Base-by-base conservation (phyloP, 2,888 invertebrate species). In the Polymixis lichenea region DNA sequence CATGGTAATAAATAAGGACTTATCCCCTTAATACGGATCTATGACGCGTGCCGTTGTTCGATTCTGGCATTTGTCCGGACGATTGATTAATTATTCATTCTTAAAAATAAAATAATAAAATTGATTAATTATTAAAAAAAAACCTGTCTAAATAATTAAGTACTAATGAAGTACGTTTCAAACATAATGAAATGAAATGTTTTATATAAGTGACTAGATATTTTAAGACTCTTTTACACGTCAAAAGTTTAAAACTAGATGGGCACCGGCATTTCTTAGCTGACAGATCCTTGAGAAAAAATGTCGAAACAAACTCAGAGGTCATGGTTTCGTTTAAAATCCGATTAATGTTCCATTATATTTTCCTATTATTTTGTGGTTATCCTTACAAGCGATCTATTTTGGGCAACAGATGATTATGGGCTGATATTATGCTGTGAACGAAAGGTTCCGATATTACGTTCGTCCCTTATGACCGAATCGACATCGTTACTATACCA, bases 71-170 rank as follows among this genome's bases (percentile, higher is more conserved):
- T 71, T 69, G 13, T 62, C 43, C 51, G 43, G 22, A 25, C 15
- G 17, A 66, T 32, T 51, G 9, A 43, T 66, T 25, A 28, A 78
- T 28, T 65, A 66, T 78, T 65, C 1, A 51, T 17, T 49, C 6
- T 7, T n/a, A n/a, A n/a, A n/a, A n/a, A n/a, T n/a, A n/a, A n/a
- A n/a, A n/a, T n/a, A n/a, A n/a, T n/a, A n/a, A n/a, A n/a, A n/a
- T n/a, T n/a, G n/a, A 19, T 61, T 60, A 72, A 61, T 60, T 60
- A 28, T 65, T n/a, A n/a, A n/a, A 49, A 78, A 49, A 13, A 19
- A 2, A 25, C 8, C 46, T 28, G 0, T 58, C 22, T 49, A 60
- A 53, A 53, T 56, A 28, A 68, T 43, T 43, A 43, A 25, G 46
- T 15, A 11, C 1, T 19, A 28, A 60, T 55, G 13, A 32, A n/a